Conservation (phyloP, 2,797 vertebrate species). For the Pseudochromis fuscus region DNA sequence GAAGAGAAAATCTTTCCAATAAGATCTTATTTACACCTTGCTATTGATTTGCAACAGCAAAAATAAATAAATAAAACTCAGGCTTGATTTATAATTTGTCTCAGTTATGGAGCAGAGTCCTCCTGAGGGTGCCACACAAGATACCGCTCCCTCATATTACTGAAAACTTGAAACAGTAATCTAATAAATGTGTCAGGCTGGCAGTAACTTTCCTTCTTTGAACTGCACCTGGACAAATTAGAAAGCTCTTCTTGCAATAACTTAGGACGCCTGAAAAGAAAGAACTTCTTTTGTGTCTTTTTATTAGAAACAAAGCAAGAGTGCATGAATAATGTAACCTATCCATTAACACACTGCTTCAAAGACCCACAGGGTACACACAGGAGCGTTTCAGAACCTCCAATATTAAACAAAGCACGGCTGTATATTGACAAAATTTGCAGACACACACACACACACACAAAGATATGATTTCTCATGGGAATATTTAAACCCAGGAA, state of each 20-base stretch:
- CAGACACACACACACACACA: background rate
- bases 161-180: conserved; percentile 40
- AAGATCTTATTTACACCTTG: conserved; percentile 45
- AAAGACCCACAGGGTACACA: conserved; percentile 50
- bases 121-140: conserved; percentile 14
- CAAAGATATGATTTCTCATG: background rate
- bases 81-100: conserved; percentile 36
- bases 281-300: conserved; percentile 11
- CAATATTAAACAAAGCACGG: conserved; percentile 34
- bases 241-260: conserved; percentile 31
- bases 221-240: conserved; percentile 58
- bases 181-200: conserved; percentile 36
- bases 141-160: conserved; percentile 28
- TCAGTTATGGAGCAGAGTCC: conserved; percentile 1
- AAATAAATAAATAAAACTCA: background rate
- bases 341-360: conserved; percentile 58
- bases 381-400: conserved; percentile 47
- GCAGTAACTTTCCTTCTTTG: conserved; percentile 42
- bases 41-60: conserved; percentile 40
- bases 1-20: conserved; percentile 24
- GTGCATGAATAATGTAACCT: conserved; percentile 56
- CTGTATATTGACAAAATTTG: conserved; percentile 7
- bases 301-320: conserved; percentile 33
- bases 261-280: conserved; percentile 20
- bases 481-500: conserved; percentile 17